These are phyloP conservation scores for Cryptotis parvus DNA, from an alignment of 2,113 vertebrate species.

Conservation along the genomic window DNA sequence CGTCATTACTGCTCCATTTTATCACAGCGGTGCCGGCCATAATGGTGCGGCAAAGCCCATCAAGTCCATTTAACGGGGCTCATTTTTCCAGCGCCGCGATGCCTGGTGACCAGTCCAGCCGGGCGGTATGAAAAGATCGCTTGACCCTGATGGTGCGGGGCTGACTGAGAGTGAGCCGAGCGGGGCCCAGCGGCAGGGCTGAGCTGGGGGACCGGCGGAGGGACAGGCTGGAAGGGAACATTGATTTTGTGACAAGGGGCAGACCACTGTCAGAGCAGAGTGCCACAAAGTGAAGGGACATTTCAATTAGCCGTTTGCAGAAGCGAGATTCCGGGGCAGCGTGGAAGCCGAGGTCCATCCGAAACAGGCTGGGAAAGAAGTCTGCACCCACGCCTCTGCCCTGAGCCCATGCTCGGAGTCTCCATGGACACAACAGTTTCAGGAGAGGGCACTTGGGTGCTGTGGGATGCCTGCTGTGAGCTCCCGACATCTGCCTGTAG, in stretches of 20 bases:
- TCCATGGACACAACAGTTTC: no score
- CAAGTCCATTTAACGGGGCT: conserved; percentile 88
- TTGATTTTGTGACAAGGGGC: conserved; percentile 97
- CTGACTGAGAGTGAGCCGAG: conserved; percentile 83
- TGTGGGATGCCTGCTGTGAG: no score
- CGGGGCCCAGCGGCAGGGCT: conserved; percentile 85
- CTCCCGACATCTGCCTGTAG: no score
- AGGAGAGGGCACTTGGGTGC: no score
- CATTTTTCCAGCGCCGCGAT: conserved; percentile 87
- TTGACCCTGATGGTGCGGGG: conserved; percentile 91
- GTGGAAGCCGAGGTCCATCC: not conserved
- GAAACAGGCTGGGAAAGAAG: no score
- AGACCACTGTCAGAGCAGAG: conserved; percentile 91
- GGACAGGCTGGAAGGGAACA: conserved; percentile 79
- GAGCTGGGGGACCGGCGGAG: not conserved
- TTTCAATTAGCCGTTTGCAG: conserved; percentile 91
- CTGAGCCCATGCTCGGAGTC: no score
- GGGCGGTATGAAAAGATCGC: conserved; percentile 91
- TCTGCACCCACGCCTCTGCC: no score
- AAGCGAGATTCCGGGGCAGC: conserved; percentile 68
- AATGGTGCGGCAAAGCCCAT: conserved; percentile 87
- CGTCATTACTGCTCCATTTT: conserved; percentile 86
- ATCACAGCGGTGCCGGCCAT: conserved; percentile 84
- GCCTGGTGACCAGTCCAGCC: conserved; percentile 88
- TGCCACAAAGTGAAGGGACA: conserved; percentile 85